A percentile compares a stretch with the other conserved stretches of the same genome.
These are phyloP conservation scores for Trogon surrucura DNA, from an alignment of 2,113 vertebrate genomes.

Conservation along the genomic window DNA sequence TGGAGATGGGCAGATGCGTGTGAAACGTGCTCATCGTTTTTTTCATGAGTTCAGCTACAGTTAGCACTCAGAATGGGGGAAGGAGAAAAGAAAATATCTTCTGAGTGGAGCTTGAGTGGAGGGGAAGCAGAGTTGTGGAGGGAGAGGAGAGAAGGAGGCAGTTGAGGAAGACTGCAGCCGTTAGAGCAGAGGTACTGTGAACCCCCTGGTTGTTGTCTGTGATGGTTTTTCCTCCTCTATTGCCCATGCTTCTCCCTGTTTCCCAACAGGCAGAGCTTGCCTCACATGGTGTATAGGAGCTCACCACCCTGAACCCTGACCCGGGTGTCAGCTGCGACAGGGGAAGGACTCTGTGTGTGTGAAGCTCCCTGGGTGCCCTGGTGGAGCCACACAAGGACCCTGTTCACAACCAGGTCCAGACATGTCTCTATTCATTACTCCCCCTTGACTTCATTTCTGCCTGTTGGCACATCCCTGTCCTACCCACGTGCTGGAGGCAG, in stretches of 20 bases:
- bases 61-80: background rate
- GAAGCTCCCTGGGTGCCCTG: background rate
- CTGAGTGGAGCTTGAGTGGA: rapidly evolving
- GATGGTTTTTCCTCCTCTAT: background rate
- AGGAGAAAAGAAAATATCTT: background rate
- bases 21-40: background rate
- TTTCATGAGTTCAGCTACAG: background rate
- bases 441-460: background rate
- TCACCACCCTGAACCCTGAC: background rate
- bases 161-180: background rate
- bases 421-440: rapidly evolving
- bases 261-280: background rate
- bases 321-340: rapidly evolving
- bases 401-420: background rate
- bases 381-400: rapidly evolving
- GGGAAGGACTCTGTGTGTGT: background rate
- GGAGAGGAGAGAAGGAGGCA: background rate
- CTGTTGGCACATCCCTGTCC: background rate
- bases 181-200: background rate
- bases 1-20: background rate
- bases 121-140: background rate
- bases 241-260: background rate
- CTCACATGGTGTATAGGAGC: background rate
- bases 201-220: background rate
- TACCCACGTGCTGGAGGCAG: background rate